Conservation (phyloP, 1,140 invertebrate genomes). For the Brachionus asplanchnoidis region DNA sequence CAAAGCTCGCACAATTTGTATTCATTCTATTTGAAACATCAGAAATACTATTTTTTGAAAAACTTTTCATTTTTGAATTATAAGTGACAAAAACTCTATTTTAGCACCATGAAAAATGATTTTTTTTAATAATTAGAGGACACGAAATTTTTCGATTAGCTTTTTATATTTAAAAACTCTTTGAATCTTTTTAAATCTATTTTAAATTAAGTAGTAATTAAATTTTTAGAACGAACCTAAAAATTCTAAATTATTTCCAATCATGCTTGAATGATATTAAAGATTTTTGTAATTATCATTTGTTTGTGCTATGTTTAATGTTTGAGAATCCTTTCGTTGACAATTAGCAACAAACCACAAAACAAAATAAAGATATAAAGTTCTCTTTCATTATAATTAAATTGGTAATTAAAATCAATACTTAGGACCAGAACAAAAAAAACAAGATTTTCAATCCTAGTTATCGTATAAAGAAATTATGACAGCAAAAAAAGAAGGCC, state of each 20-base stretch:
- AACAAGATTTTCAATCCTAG: conserved; percentile 28
- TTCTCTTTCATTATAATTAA: conserved; percentile 16
- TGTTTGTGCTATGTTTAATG: conserved; percentile 29
- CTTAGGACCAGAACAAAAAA: neutral
- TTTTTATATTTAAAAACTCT: neutral
- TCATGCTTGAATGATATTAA: conserved; percentile 26
- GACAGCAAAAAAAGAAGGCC: neutral
- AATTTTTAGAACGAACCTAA: neutral
- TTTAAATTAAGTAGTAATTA: conserved; percentile 28
- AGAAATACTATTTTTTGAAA: neutral
- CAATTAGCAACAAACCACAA: conserved; percentile 35
- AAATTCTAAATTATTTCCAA: neutral
- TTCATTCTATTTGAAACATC: neutral
- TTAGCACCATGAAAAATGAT: neutral
- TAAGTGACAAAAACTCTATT: neutral
- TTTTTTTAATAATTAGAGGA: neutral
- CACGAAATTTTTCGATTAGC: neutral
- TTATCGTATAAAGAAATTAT: neutral
- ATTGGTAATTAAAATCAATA: conserved; percentile 25
- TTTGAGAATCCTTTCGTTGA: conserved; percentile 1
- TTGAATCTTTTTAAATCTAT: conserved; percentile 14
- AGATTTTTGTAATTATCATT: conserved; percentile 21
- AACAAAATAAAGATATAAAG: conserved; percentile 1
- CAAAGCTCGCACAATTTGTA: neutral
- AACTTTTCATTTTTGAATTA: neutral